These are phyloP conservation scores for Lamproptera curius DNA, from an alignment of 2,888 invertebrate genomes.

Conservation along the genomic window DNA sequence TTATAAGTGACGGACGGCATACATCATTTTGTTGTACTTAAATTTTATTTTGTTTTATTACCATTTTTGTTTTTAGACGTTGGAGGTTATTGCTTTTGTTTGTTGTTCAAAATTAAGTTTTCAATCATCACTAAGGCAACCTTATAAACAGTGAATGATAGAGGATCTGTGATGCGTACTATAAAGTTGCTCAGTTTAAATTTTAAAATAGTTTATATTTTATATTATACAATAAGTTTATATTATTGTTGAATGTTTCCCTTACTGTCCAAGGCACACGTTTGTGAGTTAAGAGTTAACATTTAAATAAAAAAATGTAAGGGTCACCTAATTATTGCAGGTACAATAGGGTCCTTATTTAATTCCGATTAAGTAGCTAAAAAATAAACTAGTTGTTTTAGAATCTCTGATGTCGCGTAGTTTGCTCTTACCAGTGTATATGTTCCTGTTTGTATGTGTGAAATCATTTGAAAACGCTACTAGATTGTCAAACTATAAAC, in stretches of 20 bases:
- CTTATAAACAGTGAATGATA: conserved; percentile 2
- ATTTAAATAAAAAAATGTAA: background rate
- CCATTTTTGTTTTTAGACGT: conserved; percentile 30
- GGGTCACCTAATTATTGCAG: conserved; percentile 2
- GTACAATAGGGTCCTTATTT: conserved; percentile 4
- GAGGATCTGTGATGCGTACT: conserved; percentile 54
- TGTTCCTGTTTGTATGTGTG: conserved; percentile 24
- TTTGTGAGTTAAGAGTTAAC: background rate
- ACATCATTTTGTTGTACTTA: conserved; percentile 57
- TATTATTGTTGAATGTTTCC: conserved; percentile 15
- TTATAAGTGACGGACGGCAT: conserved; percentile 30
- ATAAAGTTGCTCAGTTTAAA: conserved; percentile 65
- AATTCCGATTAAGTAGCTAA: background rate
- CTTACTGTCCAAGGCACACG: background rate
- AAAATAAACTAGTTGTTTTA: no score
- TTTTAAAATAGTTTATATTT: conserved; percentile 49
- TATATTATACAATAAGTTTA: conserved; percentile 37
- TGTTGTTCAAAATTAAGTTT: conserved; percentile 25
- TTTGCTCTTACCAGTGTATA: background rate
- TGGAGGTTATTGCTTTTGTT: conserved; percentile 32
- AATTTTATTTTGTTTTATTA: conserved; percentile 33
- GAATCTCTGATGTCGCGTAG: conserved; percentile 28
- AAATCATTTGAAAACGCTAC: background rate
- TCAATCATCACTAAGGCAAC: conserved; percentile 2
- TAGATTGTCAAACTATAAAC: conserved; percentile 33